Percentiles rank a stretch among this genome's conserved stretches.
Conservation (phyloP, 2,888 invertebrate species). For the Oscheius sp. region DNA sequence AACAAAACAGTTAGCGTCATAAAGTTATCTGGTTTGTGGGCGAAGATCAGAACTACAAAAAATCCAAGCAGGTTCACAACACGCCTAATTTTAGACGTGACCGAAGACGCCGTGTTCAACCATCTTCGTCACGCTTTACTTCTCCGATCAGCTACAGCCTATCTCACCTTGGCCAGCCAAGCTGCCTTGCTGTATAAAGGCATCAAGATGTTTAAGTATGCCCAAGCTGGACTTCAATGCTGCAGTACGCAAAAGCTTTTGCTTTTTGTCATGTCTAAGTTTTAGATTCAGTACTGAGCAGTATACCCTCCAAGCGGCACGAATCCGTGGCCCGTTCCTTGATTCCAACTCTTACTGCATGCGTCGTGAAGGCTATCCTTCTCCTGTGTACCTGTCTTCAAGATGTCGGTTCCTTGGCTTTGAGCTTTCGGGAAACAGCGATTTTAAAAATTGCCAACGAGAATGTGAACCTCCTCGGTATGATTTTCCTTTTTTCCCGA, state of each 20-base stretch:
- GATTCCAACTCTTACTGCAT: slow-evolving; percentile 3
- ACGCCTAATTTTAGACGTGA: slow-evolving; percentile 3
- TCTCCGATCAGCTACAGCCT: slow-evolving; percentile 3
- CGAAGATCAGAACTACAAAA: too few relatives aligned
- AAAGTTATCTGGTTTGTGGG: too few relatives aligned
- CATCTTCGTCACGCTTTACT: slow-evolving; percentile 25
- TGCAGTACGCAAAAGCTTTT: slow-evolving; percentile 16
- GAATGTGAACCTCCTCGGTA: slow-evolving; percentile 13
- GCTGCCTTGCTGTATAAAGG: neutral
- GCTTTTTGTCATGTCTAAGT: neutral
- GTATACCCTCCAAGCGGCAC: slow-evolving; percentile 7
- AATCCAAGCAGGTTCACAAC: too few relatives aligned
- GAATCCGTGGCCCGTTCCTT: neutral
- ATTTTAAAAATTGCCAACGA: slow-evolving; percentile 10
- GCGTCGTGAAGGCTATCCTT: neutral
- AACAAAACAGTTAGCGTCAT: too few relatives aligned
- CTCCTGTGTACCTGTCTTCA: neutral
- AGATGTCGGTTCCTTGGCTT: neutral
- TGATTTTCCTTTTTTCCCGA: too few relatives aligned
- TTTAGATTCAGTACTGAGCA: slow-evolving; percentile 17
- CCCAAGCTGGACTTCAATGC: slow-evolving; percentile 21
- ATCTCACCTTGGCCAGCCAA: slow-evolving; percentile 11
- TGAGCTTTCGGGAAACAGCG: neutral
- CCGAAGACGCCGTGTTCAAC: slow-evolving; percentile 14
- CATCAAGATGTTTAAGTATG: slow-evolving; percentile 8